A percentile compares a stretch with the other conserved stretches of the same genome.
Conservation (phyloP, 2,888 invertebrate species). For the Synergus gifuensis region DNA sequence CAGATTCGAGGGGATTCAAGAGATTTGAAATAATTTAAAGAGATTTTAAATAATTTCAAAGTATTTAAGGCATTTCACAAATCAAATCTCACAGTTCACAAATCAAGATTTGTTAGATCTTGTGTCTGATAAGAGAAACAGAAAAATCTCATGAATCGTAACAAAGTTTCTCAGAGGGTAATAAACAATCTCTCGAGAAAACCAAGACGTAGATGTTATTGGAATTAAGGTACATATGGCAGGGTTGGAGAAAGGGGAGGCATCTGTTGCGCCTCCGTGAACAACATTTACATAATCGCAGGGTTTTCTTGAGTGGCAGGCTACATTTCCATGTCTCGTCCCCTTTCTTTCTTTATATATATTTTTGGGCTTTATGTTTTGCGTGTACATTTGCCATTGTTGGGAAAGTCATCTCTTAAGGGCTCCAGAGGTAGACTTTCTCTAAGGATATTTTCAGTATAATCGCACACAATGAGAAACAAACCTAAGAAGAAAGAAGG, state of each 20-base stretch:
- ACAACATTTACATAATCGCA: conserved; percentile 76
- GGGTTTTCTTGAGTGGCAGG: conserved; percentile 55
- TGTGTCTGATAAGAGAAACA: not conserved
- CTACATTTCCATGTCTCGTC: conserved; percentile 53
- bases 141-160: conserved; percentile 61
- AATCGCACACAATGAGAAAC: not conserved
- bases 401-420: conserved; percentile 52
- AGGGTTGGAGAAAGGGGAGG: conserved; percentile 62
- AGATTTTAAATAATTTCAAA: too few relatives aligned
- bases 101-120: not conserved
- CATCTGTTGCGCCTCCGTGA: conserved; percentile 76
- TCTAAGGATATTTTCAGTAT: conserved; percentile 3
- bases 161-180: conserved; percentile 66
- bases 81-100: not conserved
- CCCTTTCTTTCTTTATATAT: conserved; percentile 49
- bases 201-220: conserved; percentile 65
- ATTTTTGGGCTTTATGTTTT: conserved; percentile 43
- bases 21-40: too few relatives aligned
- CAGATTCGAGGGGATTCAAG: too few relatives aligned
- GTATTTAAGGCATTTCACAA: too few relatives aligned
- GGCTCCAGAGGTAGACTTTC: conserved; percentile 34
- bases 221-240: conserved; percentile 66
- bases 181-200: conserved; percentile 66
- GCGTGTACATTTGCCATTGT: conserved; percentile 53
- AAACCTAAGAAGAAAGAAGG: not conserved